phyloP scores from a whole-genome alignment of 2,888 invertebrate species.

The Tiliacea citrago region DNA sequence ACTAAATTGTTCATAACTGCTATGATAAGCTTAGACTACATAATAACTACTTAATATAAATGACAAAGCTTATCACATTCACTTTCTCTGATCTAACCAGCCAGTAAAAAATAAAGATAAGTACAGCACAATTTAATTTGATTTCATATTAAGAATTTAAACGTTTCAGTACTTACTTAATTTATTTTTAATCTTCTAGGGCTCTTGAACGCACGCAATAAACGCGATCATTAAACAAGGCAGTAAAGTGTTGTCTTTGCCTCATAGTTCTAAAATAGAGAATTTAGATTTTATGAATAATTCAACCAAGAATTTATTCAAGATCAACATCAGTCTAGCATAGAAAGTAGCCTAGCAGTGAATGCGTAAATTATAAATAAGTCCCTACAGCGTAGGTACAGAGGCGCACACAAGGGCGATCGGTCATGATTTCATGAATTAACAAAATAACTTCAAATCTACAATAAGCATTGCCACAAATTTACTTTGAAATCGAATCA shows the following conservation, averaged over 20 bases:
- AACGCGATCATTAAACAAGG: conserved; percentile 16
- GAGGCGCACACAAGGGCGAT: conserved; percentile 1
- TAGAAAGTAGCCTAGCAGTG: conserved; percentile 37
- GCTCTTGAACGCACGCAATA: background rate
- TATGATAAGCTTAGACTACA: background rate
- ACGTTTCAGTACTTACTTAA: background rate
- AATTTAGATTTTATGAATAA: conserved; percentile 50
- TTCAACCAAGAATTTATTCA: conserved; percentile 46
- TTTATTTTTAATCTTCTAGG: background rate
- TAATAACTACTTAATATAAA: background rate
- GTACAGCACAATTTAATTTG: background rate
- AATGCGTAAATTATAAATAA: conserved; percentile 55
- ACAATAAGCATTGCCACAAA: conserved; percentile 10
- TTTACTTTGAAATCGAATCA: conserved; percentile 9
- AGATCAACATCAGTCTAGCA: conserved; percentile 42
- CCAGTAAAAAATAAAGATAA: background rate
- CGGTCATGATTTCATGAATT: conserved; percentile 36
- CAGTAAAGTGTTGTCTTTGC: conserved; percentile 24
- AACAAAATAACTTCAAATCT: conserved; percentile 35
- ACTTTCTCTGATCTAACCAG: background rate
- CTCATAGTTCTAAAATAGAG: conserved; percentile 30
- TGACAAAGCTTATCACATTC: too few relatives aligned
- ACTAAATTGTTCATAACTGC: background rate
- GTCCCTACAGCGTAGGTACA: conserved; percentile 16
- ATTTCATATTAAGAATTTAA: conserved; percentile 1